phyloP scores from a whole-genome alignment of 2,113 vertebrate species.

The Paratilapia polleni region DNA sequence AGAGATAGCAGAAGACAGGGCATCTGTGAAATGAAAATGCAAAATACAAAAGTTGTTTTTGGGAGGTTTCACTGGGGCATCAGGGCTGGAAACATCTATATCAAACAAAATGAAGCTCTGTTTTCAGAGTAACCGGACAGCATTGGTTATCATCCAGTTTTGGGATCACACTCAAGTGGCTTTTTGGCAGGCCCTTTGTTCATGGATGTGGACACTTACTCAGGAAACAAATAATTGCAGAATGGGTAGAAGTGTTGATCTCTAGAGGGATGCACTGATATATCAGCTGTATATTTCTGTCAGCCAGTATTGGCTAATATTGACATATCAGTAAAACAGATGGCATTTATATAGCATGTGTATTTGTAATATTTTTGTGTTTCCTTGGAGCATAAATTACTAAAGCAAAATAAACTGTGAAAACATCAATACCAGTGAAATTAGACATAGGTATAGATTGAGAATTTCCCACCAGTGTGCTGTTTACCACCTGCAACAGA shows the following conservation, averaged over 20 bases:
- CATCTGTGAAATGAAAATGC: background rate
- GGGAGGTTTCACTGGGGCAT: background rate
- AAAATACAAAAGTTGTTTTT: background rate
- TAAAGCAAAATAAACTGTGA: no score
- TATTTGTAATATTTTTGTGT: no score
- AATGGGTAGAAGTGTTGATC: background rate
- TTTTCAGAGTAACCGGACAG: no score
- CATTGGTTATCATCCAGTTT: background rate
- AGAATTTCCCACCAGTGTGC: no score
- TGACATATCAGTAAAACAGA: background rate
- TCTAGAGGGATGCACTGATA: background rate
- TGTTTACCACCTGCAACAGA: background rate
- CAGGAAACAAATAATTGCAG: background rate
- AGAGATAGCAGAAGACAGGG: background rate
- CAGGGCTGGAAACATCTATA: background rate
- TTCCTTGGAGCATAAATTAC: no score
- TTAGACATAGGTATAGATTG: background rate
- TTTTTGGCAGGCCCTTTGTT: background rate
- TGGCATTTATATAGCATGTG: no score
- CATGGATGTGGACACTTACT: background rate
- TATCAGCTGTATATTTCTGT: background rate
- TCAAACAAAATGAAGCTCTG: background rate
- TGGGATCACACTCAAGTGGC: background rate
- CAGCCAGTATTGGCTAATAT: background rate
- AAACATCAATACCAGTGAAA: background rate